Conservation (phyloP, 2,797 vertebrate genomes). For the Luscinia megarhynchos region DNA sequence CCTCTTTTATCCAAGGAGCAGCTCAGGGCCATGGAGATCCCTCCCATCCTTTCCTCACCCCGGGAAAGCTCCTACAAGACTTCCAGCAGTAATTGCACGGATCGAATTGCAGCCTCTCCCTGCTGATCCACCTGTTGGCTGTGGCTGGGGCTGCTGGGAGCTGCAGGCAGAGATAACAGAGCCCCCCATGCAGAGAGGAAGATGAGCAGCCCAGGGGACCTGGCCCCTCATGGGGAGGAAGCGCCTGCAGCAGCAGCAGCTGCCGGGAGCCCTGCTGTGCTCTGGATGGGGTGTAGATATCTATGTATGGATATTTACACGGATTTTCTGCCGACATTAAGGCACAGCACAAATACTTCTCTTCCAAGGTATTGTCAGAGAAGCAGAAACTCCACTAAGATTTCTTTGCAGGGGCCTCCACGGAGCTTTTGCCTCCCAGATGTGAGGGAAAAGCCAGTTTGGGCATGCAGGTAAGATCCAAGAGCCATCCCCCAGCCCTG, state of each 20-base stretch:
- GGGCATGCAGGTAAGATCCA: background rate
- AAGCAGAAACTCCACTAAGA: background rate
- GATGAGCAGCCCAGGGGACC: background rate
- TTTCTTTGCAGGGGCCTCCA: background rate
- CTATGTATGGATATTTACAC: fast-evolving
- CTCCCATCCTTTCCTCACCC: background rate
- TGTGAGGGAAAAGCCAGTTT: background rate
- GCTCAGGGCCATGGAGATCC: fast-evolving
- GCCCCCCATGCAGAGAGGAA: background rate
- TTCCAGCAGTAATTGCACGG: fast-evolving
- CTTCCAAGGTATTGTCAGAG: background rate
- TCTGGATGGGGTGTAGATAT: background rate
- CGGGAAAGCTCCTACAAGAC: background rate
- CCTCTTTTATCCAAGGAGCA: background rate
- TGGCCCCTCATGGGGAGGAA: background rate
- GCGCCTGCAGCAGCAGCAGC: background rate
- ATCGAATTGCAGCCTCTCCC: background rate
- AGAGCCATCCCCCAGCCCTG: background rate
- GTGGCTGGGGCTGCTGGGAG: background rate
- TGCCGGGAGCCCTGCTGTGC: background rate
- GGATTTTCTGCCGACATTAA: background rate
- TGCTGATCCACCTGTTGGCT: background rate
- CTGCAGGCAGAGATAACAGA: background rate
- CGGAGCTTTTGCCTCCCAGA: background rate
- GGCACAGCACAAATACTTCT: background rate